A percentile compares a stretch with the other conserved stretches of the same genome.
Conservation (phyloP, 1,140 invertebrate genomes). For the Onthophagus taurus region DNA sequence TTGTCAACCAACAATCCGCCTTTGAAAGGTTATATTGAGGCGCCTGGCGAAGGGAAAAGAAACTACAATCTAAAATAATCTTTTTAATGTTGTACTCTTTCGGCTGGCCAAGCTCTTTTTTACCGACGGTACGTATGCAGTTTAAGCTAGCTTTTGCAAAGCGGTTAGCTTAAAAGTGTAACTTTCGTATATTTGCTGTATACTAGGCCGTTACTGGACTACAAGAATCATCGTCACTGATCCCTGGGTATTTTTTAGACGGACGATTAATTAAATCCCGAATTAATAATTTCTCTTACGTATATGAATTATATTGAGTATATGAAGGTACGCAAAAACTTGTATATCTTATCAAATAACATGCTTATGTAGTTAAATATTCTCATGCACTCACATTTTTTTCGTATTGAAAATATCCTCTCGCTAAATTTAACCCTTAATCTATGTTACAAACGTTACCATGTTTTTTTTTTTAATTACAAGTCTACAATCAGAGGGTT, state of each 20-base stretch:
- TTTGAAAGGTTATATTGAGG: too few relatives aligned
- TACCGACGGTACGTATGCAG: too few relatives aligned
- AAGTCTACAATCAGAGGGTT: constrained; percentile 16
- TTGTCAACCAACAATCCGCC: too few relatives aligned
- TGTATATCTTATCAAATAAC: constrained; percentile 15
- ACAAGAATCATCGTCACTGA: constrained; percentile 9
- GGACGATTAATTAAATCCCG: constrained; percentile 12
- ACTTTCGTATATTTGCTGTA: constrained; percentile 15
- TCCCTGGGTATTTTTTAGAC: constrained; percentile 11
- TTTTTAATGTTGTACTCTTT: not conserved
- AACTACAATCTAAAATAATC: not conserved
- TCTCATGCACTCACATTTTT: constrained; percentile 15
- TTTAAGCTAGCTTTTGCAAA: too few relatives aligned
- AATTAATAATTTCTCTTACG: too few relatives aligned
- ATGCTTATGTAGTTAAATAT: constrained; percentile 16
- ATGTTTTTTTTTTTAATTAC: constrained; percentile 9
- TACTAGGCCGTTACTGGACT: constrained; percentile 15
- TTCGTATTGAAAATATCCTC: constrained; percentile 17
- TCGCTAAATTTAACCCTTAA: constrained; percentile 16
- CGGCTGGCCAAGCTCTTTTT: too few relatives aligned
- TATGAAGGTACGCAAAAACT: constrained; percentile 16
- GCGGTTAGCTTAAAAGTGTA: too few relatives aligned
- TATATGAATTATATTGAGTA: constrained; percentile 4
- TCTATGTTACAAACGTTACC: constrained; percentile 4
- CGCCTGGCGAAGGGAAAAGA: not conserved